Percentiles rank a stretch among this genome's conserved stretches.
phyloP scores from a whole-genome alignment of 2,888 invertebrate species.

The Melanophora roralis region DNA sequence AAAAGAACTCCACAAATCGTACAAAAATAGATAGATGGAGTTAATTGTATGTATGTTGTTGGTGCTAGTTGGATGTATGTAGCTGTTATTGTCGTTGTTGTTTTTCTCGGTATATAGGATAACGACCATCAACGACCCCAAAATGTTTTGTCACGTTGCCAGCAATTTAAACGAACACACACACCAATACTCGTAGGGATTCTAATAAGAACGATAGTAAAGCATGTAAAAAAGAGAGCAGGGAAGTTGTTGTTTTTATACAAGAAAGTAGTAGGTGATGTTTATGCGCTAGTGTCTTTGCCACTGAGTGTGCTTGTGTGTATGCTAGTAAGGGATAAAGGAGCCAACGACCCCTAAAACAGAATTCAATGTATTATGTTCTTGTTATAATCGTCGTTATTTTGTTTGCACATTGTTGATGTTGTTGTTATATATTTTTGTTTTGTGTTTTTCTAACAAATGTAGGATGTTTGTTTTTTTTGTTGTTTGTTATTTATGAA shows the following conservation, averaged over 20 bases:
- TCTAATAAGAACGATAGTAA: neutral
- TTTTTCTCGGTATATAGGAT: conserved; percentile 75
- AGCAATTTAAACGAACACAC: conserved; percentile 42
- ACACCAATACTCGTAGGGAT: conserved; percentile 14
- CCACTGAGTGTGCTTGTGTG: too few relatives aligned
- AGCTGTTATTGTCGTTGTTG: conserved; percentile 27
- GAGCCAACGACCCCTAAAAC: conserved; percentile 62
- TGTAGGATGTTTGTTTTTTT: conserved; percentile 32
- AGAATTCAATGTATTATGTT: conserved; percentile 38
- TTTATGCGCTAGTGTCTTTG: too few relatives aligned
- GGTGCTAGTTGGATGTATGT: neutral
- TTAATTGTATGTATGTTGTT: conserved; percentile 22
- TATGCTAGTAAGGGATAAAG: conserved; percentile 59
- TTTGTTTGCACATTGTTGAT: neutral
- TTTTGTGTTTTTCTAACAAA: conserved; percentile 21
- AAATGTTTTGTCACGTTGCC: conserved; percentile 62
- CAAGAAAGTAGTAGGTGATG: conserved; percentile 15
- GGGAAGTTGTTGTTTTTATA: neutral
- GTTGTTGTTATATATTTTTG: neutral
- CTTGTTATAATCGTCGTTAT: conserved; percentile 44
- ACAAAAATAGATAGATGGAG: conserved; percentile 50
- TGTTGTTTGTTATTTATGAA: conserved; percentile 39
- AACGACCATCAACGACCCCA: conserved; percentile 76
- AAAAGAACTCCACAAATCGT: conserved; percentile 19
- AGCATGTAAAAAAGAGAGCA: neutral